phyloP scores from a whole-genome alignment of 1,140 invertebrate species.

The Macrotrachela quadricornifera region DNA sequence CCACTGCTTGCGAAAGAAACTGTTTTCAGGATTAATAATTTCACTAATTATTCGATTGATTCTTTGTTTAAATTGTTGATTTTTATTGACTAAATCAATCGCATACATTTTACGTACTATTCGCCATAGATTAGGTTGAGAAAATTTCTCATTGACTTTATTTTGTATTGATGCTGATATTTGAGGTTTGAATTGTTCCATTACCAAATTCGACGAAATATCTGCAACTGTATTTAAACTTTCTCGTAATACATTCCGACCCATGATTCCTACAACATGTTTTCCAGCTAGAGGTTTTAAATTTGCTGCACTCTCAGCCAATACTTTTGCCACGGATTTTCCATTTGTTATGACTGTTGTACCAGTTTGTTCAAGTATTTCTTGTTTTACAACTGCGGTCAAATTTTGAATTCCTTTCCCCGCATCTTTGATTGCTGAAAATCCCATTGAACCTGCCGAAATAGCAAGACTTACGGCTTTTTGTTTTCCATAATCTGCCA shows the following conservation, averaged over 20 bases:
- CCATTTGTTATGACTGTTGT: background rate
- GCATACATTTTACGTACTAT: background rate
- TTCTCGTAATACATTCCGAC: background rate
- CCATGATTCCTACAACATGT: background rate
- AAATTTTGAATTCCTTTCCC: background rate
- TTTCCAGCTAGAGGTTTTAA: background rate
- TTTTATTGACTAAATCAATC: background rate
- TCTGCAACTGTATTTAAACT: background rate
- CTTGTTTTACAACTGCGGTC: too few species aligned
- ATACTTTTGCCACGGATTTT: background rate
- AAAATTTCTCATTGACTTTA: background rate
- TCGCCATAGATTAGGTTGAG: background rate
- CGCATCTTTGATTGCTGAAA: background rate
- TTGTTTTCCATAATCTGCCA: background rate
- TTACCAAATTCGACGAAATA: background rate
- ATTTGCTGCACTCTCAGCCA: background rate
- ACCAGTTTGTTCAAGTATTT: background rate
- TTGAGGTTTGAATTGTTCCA: background rate
- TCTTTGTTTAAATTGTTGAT: background rate
- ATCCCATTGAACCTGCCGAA: background rate
- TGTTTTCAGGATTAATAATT: background rate
- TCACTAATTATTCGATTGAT: background rate
- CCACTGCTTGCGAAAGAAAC: background rate
- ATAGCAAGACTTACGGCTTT: background rate
- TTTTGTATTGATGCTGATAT: background rate